Evolutionary conservation across 2,888 invertebrate genomes (phyloP).

Genomic region (Nymphalis polychloros): DNA sequence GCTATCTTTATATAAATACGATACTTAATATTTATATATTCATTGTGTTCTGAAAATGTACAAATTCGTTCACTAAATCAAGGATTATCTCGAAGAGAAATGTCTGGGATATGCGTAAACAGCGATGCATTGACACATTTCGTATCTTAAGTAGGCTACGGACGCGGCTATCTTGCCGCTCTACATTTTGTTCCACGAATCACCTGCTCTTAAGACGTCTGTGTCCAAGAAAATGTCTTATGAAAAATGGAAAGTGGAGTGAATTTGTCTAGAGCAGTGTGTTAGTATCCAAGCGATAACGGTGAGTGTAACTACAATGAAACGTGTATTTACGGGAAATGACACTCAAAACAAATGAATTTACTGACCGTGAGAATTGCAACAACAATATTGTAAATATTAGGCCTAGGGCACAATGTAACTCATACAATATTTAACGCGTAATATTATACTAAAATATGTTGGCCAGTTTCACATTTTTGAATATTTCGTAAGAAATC

Average conservation of each 20-base stretch:
- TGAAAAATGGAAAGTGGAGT: conserved; percentile 81
- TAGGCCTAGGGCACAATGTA: neutral
- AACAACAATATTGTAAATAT: neutral
- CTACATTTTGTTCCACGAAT: conserved; percentile 69
- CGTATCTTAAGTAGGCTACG: conserved; percentile 65
- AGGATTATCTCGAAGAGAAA: conserved; percentile 11
- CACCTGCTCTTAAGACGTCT: conserved; percentile 63
- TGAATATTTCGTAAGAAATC: too few species aligned
- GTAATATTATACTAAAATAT: too few species aligned
- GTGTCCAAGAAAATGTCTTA: conserved; percentile 68
- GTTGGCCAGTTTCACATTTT: too few species aligned
- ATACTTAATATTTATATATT: neutral
- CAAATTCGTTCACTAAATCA: neutral
- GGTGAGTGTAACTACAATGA: conserved; percentile 58
- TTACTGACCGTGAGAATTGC: conserved; percentile 56
- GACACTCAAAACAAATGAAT: conserved; percentile 52
- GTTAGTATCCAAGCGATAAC: conserved; percentile 66
- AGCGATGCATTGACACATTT: conserved; percentile 48
- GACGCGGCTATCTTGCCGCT: conserved; percentile 58
- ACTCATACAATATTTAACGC: too few species aligned
- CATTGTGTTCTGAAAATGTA: neutral
- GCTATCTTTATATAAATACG: neutral
- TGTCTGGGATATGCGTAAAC: neutral
- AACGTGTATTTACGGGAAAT: conserved; percentile 55
- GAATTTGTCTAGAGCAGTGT: conserved; percentile 73